phyloP scores from a whole-genome alignment of 2,888 invertebrate species.

The Ophion costatus region DNA sequence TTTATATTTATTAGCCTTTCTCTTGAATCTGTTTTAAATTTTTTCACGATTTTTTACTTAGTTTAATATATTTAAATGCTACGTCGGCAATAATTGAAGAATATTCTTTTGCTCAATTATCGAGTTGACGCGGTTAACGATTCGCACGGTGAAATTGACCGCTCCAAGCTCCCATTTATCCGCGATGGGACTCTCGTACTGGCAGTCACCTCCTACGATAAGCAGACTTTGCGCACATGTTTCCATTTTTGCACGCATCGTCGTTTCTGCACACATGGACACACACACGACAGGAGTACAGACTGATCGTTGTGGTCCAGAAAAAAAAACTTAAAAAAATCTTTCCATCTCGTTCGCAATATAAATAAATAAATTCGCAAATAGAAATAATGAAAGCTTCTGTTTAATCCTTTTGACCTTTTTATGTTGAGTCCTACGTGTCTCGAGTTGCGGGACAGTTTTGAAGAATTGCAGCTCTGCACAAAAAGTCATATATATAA shows the following conservation, averaged over 20 bases:
- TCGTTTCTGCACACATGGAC: conserved; percentile 33
- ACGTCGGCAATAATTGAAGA: no score
- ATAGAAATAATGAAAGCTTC: not conserved
- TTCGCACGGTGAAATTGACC: conserved; percentile 27
- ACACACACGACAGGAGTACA: not conserved
- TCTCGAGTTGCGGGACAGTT: no score
- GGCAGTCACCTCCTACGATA: conserved; percentile 3
- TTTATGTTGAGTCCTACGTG: no score
- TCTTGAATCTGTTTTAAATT: no score
- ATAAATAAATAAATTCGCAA: not conserved
- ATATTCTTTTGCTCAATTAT: no score
- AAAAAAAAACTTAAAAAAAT: not conserved
- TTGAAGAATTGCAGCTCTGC: no score
- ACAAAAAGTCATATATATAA: no score
- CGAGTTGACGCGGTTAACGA: no score
- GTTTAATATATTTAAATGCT: no score
- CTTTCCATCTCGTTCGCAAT: not conserved
- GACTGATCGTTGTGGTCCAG: not conserved
- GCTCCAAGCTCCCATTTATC: not conserved
- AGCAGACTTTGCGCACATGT: conserved; percentile 14
- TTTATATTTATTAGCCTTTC: no score
- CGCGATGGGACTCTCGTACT: not conserved
- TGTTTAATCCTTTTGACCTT: no score
- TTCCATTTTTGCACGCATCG: conserved; percentile 36
- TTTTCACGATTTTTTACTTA: no score